phyloP scores from a whole-genome alignment of 2,888 invertebrate genomes.

The Amiota communis region DNA sequence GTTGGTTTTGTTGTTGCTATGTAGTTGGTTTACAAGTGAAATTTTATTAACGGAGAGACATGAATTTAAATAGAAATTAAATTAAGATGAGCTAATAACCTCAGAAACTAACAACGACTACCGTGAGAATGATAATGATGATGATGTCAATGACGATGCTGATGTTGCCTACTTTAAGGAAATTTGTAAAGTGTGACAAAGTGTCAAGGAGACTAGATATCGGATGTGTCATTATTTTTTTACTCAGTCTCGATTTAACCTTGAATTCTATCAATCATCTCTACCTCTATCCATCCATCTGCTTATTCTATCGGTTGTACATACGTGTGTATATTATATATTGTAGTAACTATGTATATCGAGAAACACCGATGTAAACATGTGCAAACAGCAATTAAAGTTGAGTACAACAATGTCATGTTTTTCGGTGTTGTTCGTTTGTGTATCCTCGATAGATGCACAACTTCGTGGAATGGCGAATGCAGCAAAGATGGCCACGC shows the following conservation, averaged over 20 bases:
- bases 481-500: background rate
- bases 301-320: too few relatives aligned
- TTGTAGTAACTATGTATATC: too few relatives aligned
- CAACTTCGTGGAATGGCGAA: too few relatives aligned
- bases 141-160: background rate
- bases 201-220: too few relatives aligned
- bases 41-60: constrained; percentile 50
- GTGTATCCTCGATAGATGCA: background rate
- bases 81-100: constrained; percentile 58
- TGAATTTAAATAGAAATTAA: constrained; percentile 66
- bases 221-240: too few relatives aligned
- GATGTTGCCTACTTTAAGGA: background rate
- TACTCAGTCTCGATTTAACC: too few relatives aligned
- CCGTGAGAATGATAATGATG: constrained; percentile 21
- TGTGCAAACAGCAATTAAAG: constrained; percentile 56
- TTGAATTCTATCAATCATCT: constrained; percentile 29
- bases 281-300: constrained; percentile 28
- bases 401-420: constrained; percentile 31
- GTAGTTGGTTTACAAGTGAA: background rate
- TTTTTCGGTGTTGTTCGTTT: constrained; percentile 9
- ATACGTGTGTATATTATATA: too few relatives aligned
- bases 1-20: background rate
- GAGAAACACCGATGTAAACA: constrained; percentile 9
- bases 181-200: too few relatives aligned
- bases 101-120: too few relatives aligned